These are phyloP conservation scores for Lasioglossum calceatum DNA, from an alignment of 2,888 invertebrate species.

Conservation along the genomic window DNA sequence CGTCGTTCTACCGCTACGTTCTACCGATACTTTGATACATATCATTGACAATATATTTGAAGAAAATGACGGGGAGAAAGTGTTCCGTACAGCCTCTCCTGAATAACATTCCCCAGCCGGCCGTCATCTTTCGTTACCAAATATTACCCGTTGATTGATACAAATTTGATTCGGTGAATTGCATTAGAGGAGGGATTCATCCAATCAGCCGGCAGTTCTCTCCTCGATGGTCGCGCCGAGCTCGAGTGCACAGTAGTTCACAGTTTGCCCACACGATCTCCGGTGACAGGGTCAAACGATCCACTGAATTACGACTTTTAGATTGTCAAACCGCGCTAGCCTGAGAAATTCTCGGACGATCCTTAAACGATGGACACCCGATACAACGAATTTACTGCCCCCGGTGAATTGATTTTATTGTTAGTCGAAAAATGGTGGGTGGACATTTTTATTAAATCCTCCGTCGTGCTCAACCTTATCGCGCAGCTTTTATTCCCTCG, in stretches of 20 bases:
- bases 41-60: no score
- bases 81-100: background rate
- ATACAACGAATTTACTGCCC: conserved; percentile 66
- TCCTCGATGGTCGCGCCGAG: conserved; percentile 28
- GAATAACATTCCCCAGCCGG: background rate
- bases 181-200: conserved; percentile 30
- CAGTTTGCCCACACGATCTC: conserved; percentile 55
- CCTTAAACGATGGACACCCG: conserved; percentile 58
- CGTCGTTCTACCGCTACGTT: background rate
- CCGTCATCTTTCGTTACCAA: conserved; percentile 9
- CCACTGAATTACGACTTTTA: conserved; percentile 68
- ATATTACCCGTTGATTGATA: conserved; percentile 51
- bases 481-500: background rate
- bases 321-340: conserved; percentile 59
- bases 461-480: background rate
- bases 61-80: background rate
- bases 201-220: conserved; percentile 35
- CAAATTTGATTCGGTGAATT: conserved; percentile 51
- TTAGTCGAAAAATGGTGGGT: background rate
- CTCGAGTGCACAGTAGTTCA: conserved; percentile 50
- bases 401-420: background rate
- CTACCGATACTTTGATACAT: background rate
- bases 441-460: background rate
- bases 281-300: conserved; percentile 62
- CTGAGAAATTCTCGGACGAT: conserved; percentile 26